Conservation (phyloP, 1,140 invertebrate genomes). For the Nasonia longicornis region DNA sequence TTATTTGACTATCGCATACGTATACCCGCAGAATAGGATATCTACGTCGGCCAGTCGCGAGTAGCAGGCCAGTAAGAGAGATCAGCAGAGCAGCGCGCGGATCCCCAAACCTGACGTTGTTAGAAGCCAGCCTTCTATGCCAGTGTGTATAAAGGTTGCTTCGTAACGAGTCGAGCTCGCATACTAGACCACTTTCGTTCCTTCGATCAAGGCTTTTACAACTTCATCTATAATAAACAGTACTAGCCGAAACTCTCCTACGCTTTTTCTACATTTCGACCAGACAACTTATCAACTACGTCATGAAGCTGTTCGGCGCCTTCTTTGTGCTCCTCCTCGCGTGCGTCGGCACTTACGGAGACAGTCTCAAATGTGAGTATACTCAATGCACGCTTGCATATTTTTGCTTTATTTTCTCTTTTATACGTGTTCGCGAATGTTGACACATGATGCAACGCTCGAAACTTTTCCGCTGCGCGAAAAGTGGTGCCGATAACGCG, state of each 20-base stretch:
- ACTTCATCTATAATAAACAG: not conserved
- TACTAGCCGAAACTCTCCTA: not conserved
- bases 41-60: not conserved
- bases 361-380: conserved; percentile 62
- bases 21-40: not conserved
- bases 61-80: conserved; percentile 12
- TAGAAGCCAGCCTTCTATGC: conserved; percentile 79
- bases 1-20: conserved; percentile 44
- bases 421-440: not conserved
- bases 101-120: conserved; percentile 19
- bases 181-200: not conserved
- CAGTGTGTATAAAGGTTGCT: conserved; percentile 89
- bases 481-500: not conserved
- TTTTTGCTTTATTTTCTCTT: too few relatives aligned
- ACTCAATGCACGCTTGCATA: not conserved
- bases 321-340: conserved; percentile 48
- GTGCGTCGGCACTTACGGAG: conserved; percentile 47
- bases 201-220: not conserved
- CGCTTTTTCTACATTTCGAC: not conserved
- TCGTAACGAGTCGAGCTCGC: conserved; percentile 32
- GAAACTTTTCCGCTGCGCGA: not conserved
- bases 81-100: conserved; percentile 1
- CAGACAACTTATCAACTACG: not conserved
- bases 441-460: not conserved
- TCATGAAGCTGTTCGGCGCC: conserved; percentile 53